Evolutionary conservation across 2,888 invertebrate species (phyloP), one percentile per base, ranked within the genome.

Genomic region (Steinernema carpocapsae): DNA sequence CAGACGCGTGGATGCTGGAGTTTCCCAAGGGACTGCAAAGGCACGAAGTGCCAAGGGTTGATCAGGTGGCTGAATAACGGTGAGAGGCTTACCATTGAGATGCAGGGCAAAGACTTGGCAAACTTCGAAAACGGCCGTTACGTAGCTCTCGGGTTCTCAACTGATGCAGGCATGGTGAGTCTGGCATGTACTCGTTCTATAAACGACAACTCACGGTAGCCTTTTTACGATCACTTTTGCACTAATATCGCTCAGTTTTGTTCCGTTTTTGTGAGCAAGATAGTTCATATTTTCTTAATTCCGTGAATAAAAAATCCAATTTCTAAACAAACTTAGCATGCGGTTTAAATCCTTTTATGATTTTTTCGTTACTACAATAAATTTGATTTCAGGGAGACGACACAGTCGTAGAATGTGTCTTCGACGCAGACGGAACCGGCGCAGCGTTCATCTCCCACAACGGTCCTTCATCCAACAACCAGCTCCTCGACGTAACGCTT

Each of bases 331-430:
- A n/a, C n/a, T n/a, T n/a, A n/a, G n/a, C n/a, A n/a, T n/a, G n/a
- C n/a, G n/a, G n/a, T n/a, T n/a, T n/a, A n/a, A n/a, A n/a, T n/a
- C n/a, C n/a, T n/a, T n/a, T n/a, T n/a, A n/a, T n/a, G n/a, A n/a
- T n/a, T 43, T 7, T 43, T 43, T 43, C 7, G n/a, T 46, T 19
- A 19, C 2, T 26, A 29, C 14, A 6, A 24, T 4, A 32, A 19
- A n/a, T 14, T 12, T 3, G 14, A 22, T 81, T 79, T 46, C 79
- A 89, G 89, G 89, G 89, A 17, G 86, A 88, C 37, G 89, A 89
- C 78, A 88, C 88, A 64, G 88, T 89, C 1, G 81, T 88, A 45
- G 88, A 89, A 73, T 89, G 89, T 80, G 78, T 86, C 0, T 80
- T 84, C 71, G 77, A 82, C 37, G 77, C 80, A 6, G 77, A 75